A percentile compares a stretch with the other conserved stretches of the same genome.
phyloP scores from a whole-genome alignment of 2,797 vertebrate species.

The Acropternis orthonyx region DNA sequence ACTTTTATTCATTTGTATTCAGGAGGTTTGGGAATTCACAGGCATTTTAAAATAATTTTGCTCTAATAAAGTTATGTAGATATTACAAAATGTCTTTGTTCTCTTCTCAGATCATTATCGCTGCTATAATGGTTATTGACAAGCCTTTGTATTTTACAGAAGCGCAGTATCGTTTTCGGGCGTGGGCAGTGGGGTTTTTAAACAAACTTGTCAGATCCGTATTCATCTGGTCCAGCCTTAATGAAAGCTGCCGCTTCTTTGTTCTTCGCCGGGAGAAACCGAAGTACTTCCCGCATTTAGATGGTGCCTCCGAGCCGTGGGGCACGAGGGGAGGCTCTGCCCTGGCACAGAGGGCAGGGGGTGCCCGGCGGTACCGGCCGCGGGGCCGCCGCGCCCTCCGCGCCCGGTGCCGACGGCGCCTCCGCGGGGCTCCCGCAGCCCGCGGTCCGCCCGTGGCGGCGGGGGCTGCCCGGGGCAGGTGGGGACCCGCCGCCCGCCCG shows the following conservation, averaged over 20 bases:
- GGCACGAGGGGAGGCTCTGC: neutral
- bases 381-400: neutral
- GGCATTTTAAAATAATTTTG: conserved; percentile 37
- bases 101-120: neutral
- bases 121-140: neutral
- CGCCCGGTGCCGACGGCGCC: neutral
- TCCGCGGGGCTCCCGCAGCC: neutral
- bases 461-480: neutral
- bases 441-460: neutral
- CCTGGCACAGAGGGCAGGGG: neutral
- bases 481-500: neutral
- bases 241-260: neutral
- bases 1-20: conserved; percentile 62
- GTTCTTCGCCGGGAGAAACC: neutral
- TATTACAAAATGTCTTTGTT: neutral
- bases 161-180: neutral
- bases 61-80: conserved; percentile 17
- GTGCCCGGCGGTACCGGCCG: neutral
- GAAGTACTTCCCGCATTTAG: neutral
- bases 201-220: conserved; percentile 1
- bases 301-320: neutral
- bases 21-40: conserved; percentile 42
- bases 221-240: neutral
- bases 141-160: neutral
- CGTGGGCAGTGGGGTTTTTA: neutral